phyloP scores from a whole-genome alignment of 2,113 vertebrate species.

The Leuciscus idus region DNA sequence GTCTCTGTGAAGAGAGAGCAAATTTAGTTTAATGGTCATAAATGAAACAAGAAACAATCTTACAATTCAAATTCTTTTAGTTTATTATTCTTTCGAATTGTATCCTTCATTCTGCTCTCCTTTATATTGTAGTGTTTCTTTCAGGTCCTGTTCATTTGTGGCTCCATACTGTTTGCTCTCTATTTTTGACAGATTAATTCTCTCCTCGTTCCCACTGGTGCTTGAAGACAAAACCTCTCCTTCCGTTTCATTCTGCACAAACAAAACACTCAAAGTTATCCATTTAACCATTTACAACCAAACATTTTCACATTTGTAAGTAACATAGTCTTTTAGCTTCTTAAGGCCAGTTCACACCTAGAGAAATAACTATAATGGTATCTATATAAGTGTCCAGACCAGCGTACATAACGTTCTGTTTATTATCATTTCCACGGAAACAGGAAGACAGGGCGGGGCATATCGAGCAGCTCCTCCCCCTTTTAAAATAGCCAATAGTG shows the following conservation, averaged over 20 bases:
- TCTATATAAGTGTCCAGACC: too few species aligned
- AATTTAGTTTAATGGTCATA: not conserved
- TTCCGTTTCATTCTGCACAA: not conserved
- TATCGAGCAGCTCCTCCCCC: too few species aligned
- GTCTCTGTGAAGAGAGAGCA: too few species aligned
- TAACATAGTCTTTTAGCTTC: not conserved
- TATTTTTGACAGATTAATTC: not conserved
- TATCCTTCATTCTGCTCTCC: not conserved
- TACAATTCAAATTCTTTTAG: not conserved
- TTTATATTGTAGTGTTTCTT: not conserved
- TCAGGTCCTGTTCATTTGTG: not conserved
- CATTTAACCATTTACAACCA: not conserved
- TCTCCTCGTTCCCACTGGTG: not conserved
- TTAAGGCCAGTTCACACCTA: too few species aligned
- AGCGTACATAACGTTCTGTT: too few species aligned
- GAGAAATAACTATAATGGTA: too few species aligned
- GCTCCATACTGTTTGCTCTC: not conserved
- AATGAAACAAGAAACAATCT: not conserved
- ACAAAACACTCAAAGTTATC: not conserved
- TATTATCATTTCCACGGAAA: too few species aligned
- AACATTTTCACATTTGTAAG: not conserved
- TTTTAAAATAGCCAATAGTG: too few species aligned
- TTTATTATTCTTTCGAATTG: not conserved
- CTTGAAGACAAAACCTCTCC: not conserved
- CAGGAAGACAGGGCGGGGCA: too few species aligned